phyloP scores from a whole-genome alignment of 2,113 vertebrate species.

The Climacteris rufus region DNA sequence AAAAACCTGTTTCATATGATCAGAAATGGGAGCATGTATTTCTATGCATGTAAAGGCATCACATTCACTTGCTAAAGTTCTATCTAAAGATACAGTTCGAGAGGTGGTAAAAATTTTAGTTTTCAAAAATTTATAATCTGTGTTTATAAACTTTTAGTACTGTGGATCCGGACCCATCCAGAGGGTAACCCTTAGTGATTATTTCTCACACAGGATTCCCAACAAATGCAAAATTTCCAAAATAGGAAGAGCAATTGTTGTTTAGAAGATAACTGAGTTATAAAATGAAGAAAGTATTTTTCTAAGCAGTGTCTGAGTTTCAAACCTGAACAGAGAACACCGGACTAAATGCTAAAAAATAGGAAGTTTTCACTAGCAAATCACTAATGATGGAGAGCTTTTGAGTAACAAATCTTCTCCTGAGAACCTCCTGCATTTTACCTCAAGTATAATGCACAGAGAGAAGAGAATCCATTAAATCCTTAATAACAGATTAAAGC shows the following conservation, averaged over 20 bases:
- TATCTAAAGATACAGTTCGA: not conserved
- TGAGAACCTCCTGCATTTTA: slow-evolving; percentile 23
- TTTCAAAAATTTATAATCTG: not conserved
- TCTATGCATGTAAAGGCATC: not conserved
- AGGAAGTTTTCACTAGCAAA: not conserved
- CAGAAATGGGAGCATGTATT: not conserved
- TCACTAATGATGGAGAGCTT: not conserved
- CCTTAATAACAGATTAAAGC: slow-evolving; percentile 61
- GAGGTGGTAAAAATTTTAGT: not conserved
- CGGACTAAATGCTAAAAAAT: not conserved
- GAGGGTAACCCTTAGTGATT: not conserved
- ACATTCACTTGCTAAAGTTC: not conserved
- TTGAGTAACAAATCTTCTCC: slow-evolving; percentile 23
- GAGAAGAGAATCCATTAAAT: slow-evolving; percentile 23
- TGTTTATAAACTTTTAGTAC: not conserved
- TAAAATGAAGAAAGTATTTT: not conserved
- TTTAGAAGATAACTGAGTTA: not conserved
- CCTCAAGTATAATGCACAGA: slow-evolving; percentile 34
- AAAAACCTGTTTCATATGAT: not conserved
- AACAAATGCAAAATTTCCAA: not conserved
- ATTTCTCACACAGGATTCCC: not conserved
- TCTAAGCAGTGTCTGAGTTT: not conserved
- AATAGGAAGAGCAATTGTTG: not conserved
- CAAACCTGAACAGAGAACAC: not conserved
- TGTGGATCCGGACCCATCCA: not conserved